phyloP scores from a whole-genome alignment of 2,113 vertebrate genomes.

The Triplophysa rosa region DNA sequence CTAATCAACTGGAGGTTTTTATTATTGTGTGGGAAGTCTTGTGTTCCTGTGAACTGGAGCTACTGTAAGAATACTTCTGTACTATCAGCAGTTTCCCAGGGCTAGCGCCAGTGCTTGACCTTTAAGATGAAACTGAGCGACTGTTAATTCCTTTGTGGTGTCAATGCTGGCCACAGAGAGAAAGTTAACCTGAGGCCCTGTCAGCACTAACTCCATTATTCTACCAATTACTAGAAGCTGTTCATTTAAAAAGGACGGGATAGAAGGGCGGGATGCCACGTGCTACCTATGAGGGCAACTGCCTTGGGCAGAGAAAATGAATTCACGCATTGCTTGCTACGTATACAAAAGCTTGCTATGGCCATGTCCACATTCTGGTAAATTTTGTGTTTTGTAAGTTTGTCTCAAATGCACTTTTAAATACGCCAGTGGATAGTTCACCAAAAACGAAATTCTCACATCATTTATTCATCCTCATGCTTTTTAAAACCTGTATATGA shows the following conservation, averaged over 20 bases:
- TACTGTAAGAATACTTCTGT: constrained; percentile 35
- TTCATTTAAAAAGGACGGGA: constrained; percentile 49
- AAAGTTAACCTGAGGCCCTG: constrained; percentile 13
- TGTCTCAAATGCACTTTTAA: no score
- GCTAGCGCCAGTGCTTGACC: constrained; percentile 42
- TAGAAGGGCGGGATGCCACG: background rate
- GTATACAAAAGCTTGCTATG: no score
- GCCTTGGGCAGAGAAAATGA: constrained; percentile 1
- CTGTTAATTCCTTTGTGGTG: constrained; percentile 27
- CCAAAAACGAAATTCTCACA: no score
- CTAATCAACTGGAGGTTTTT: constrained; percentile 18
- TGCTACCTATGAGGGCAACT: background rate
- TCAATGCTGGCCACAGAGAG: constrained; percentile 27
- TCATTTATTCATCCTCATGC: no score
- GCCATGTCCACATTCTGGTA: no score
- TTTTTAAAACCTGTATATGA: no score
- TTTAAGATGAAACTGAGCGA: constrained; percentile 46
- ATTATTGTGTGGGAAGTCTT: constrained; percentile 18
- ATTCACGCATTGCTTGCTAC: no score
- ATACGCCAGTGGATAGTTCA: no score
- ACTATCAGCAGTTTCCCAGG: constrained; percentile 40
- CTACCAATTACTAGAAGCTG: constrained; percentile 51
- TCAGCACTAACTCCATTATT: constrained; percentile 45
- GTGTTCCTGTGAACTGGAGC: background rate
- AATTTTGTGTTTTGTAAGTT: no score